Base-by-base conservation (phyloP, 2,888 invertebrate species). In the Hylaea fasciaria region DNA sequence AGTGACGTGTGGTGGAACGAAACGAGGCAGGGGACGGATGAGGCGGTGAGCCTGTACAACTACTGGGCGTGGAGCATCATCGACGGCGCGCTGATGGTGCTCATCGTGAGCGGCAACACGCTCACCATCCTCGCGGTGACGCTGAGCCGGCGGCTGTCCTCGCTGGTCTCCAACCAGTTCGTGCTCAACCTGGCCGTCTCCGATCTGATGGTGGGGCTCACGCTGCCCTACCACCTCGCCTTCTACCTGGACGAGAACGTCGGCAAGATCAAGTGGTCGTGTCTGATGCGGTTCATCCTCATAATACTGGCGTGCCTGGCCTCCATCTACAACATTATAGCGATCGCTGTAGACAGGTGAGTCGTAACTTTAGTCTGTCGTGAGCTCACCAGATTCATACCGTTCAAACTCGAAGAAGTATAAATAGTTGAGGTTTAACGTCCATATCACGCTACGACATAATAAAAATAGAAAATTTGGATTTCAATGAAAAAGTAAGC, bases 151-250 rank as follows among this genome's bases (percentile, higher is more conserved):
- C 94, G 95, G 62, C 91, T 96, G 17, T 94, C 95, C 8, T 93
- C 94, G 40, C 93, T 95, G 49, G 94, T 95, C 54, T 96, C 96
- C 60, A 96, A 96, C 87, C 94, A 95, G 74, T 96, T 96, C 86
- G 95, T 97, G 66, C 93, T 96, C 63, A 96, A 96, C 82, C 87
- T 97, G 74, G 97, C 96, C 29, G 91, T 96, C 66, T 96, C 96
- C 22, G 97, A 97, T 86, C 92, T 96, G 48, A 92, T 96, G 85
- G 96, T 97, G 56, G 96, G 96, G 4, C 85, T 96, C 39, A 95
- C 95, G 35, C 86, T 96, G 72, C 96, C 96, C 14, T 97, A 96
- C 85, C 96, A 96, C 81, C 93, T 96, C 76, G 94, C 95, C 47
- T 96, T 97, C 86, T 96, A 96, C 84, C 82, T 95, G 66, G 91